Percentiles rank a stretch among this genome's conserved stretches.
Evolutionary conservation across 2,888 invertebrate species (phyloP).

Genomic region (Cosmorhoe ocellata): DNA sequence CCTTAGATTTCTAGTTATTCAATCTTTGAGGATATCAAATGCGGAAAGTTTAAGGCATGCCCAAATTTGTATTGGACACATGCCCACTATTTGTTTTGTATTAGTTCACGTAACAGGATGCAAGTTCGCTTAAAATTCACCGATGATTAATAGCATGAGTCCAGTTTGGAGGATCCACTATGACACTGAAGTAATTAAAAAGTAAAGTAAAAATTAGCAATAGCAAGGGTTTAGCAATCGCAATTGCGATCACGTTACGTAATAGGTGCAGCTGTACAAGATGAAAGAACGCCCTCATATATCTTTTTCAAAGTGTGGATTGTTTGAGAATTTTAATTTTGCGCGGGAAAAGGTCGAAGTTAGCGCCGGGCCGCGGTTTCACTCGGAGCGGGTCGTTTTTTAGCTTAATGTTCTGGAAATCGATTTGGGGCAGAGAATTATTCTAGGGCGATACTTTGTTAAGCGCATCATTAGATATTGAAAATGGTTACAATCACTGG

Average conservation of each 20-base stretch:
- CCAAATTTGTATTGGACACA: too few relatives aligned
- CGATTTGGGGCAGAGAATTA: constrained; percentile 18
- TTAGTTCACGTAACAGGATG: too few relatives aligned
- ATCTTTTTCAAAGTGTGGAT: constrained; percentile 79
- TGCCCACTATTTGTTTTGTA: too few relatives aligned
- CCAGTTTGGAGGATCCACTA: too few relatives aligned
- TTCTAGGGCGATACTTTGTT: constrained; percentile 1
- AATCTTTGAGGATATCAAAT: too few relatives aligned
- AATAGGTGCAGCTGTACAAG: constrained; percentile 58
- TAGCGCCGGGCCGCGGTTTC: constrained; percentile 25
- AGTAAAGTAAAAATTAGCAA: not conserved
- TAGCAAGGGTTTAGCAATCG: not conserved
- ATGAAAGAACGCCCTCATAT: constrained; percentile 79
- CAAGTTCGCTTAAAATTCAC: too few relatives aligned
- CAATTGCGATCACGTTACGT: constrained; percentile 6
- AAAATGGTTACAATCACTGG: too few relatives aligned
- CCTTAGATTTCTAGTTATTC: too few relatives aligned
- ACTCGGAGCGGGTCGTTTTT: constrained; percentile 24
- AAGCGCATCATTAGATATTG: too few relatives aligned
- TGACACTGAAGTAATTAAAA: too few relatives aligned
- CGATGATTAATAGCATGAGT: too few relatives aligned
- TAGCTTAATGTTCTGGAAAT: constrained; percentile 23
- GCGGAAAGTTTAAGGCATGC: too few relatives aligned
- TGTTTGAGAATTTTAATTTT: constrained; percentile 80
- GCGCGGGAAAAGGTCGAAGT: constrained; percentile 45